These are phyloP conservation scores for Dysidea cf. avara DNA, from an alignment of 37 sponge, comb jelly and placozoan species.

Conservation along the genomic window DNA sequence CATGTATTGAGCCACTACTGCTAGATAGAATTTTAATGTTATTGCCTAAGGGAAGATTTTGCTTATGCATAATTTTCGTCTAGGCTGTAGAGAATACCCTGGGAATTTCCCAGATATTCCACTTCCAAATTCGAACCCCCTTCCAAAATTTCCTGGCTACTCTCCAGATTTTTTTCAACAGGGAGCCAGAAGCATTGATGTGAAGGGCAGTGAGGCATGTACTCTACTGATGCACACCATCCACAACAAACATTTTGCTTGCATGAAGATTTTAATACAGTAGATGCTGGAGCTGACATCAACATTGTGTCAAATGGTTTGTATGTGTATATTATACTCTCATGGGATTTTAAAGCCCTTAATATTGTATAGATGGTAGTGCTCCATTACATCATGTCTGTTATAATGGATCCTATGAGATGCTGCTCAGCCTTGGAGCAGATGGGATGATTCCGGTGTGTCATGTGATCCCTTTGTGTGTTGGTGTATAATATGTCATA, in stretches of 20 bases:
- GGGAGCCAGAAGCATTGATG: slow-evolving; percentile 68
- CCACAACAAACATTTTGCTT: slow-evolving; percentile 48
- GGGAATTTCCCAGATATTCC: too few relatives aligned
- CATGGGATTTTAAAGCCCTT: background rate
- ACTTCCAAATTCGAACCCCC: too few relatives aligned
- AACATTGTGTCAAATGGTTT: slow-evolving; percentile 49
- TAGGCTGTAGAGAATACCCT: too few relatives aligned
- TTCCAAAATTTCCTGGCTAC: too few relatives aligned
- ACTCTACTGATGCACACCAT: slow-evolving; percentile 90
- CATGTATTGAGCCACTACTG: too few relatives aligned
- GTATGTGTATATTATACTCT: background rate
- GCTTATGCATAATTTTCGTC: too few relatives aligned
- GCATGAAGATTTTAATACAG: slow-evolving; percentile 66
- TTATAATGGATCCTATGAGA: slow-evolving; percentile 9
- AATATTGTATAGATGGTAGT: background rate
- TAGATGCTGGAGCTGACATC: slow-evolving; percentile 69
- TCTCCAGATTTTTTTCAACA: too few relatives aligned
- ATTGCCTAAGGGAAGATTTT: too few relatives aligned
- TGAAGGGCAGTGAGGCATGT: slow-evolving; percentile 60
- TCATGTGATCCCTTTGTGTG: too few relatives aligned
- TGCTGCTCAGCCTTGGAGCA: slow-evolving; percentile 65
- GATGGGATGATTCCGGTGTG: slow-evolving; percentile 60
- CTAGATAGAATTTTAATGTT: too few relatives aligned
- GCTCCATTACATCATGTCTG: background rate
- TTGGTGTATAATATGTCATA: background rate